phyloP scores from a whole-genome alignment of 2,888 invertebrate species.

The Chloromyia formosa region DNA sequence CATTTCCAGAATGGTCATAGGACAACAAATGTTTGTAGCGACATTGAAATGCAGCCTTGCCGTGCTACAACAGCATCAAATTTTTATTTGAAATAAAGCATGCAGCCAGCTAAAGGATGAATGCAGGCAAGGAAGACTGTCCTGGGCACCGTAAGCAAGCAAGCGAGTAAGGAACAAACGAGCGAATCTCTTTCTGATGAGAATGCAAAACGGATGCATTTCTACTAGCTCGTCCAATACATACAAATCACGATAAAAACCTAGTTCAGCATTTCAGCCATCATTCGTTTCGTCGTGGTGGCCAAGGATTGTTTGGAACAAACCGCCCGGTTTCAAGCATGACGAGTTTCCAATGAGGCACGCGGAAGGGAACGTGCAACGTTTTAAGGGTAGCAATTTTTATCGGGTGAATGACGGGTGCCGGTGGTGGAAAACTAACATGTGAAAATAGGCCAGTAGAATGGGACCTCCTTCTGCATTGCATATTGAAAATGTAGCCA shows the following conservation, averaged over 20 bases:
- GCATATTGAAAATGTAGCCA: conserved; percentile 36
- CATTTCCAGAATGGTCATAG: neutral
- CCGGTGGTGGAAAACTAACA: neutral
- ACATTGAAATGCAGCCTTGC: neutral
- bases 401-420: neutral
- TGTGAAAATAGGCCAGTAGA: neutral
- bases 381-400: neutral
- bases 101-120: neutral
- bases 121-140: neutral
- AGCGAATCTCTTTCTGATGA: neutral
- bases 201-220: conserved; percentile 19
- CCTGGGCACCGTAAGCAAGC: too few species aligned
- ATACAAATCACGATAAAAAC: conserved; percentile 14
- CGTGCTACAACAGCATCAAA: neutral
- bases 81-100: neutral
- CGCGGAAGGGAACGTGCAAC: neutral
- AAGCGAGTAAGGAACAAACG: too few species aligned
- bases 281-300: neutral
- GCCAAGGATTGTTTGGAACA: conserved; percentile 1
- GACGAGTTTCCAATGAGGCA: neutral
- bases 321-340: neutral
- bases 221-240: conserved; percentile 15
- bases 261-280: conserved; percentile 3
- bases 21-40: neutral
- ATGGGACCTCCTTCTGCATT: conserved; percentile 14